Percentiles rank a stretch among this genome's conserved stretches.
Evolutionary conservation across 2,888 invertebrate genomes (phyloP).

Genomic region (Autographa gamma): DNA sequence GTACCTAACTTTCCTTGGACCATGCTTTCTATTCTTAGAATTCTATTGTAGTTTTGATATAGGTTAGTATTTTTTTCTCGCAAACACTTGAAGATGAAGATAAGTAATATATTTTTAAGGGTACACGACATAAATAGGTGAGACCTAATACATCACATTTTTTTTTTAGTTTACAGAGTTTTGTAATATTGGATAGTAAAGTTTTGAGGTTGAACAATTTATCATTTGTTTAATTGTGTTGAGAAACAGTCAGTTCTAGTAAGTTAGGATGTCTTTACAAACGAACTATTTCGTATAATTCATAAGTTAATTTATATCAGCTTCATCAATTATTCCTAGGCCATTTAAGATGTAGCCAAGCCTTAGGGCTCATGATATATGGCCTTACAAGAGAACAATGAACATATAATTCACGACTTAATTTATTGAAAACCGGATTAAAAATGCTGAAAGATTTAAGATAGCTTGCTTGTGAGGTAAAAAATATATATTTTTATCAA

Average conservation of each 20-base stretch:
- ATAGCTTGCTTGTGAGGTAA: too few relatives aligned
- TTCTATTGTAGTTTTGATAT: not conserved
- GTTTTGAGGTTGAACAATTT: not conserved
- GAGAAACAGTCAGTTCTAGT: not conserved
- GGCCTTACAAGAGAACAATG: not conserved
- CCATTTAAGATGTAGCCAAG: slow-evolving; percentile 35
- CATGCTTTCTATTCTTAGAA: not conserved
- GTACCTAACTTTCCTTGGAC: not conserved
- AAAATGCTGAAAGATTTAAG: not conserved
- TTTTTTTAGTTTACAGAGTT: too few relatives aligned
- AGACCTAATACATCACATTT: too few relatives aligned
- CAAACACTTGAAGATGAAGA: too few relatives aligned
- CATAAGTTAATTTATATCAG: slow-evolving; percentile 29
- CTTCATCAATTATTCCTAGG: slow-evolving; percentile 30
- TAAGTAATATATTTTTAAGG: too few relatives aligned
- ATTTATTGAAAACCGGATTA: not conserved
- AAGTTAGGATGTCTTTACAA: not conserved
- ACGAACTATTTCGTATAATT: slow-evolving; percentile 11
- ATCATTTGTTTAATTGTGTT: not conserved
- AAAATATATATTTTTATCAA: too few relatives aligned
- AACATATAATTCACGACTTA: not conserved
- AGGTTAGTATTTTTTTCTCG: not conserved
- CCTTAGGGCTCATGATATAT: not conserved
- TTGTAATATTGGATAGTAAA: too few relatives aligned
- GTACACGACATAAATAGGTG: too few relatives aligned